phyloP scores from a whole-genome alignment of 2,113 vertebrate genomes.

The Condylura cristata region DNA sequence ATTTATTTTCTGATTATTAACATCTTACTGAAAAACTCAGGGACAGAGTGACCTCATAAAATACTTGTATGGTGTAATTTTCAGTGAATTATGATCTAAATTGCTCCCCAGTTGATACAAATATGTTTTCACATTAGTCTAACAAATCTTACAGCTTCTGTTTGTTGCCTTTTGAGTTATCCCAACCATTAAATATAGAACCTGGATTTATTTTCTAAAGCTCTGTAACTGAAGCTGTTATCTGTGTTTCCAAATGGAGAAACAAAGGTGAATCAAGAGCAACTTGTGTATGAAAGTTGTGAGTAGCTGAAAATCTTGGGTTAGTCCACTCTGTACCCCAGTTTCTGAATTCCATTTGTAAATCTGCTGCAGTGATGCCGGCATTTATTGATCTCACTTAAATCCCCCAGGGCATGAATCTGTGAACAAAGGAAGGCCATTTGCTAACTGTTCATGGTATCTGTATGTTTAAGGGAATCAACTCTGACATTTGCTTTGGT shows the following conservation, averaged over 20 bases:
- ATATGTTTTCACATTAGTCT: conserved; percentile 21
- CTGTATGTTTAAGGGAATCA: neutral
- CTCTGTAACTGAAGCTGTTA: neutral
- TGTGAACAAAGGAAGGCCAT: neutral
- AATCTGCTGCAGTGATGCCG: neutral
- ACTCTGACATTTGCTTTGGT: neutral
- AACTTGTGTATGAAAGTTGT: neutral
- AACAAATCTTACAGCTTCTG: neutral
- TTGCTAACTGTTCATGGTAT: neutral
- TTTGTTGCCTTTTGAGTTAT: conserved; percentile 31
- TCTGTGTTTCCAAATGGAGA: neutral
- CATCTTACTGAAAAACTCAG: conserved; percentile 38
- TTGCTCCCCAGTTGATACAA: neutral
- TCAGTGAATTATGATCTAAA: conserved; percentile 13
- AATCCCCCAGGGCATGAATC: neutral
- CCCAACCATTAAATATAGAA: neutral
- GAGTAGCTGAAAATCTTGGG: neutral
- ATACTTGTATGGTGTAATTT: conserved; percentile 27
- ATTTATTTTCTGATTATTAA: conserved; percentile 49
- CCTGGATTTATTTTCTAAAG: neutral
- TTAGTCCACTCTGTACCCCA: neutral
- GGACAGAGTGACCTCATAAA: conserved; percentile 37
- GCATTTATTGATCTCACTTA: conserved; percentile 19
- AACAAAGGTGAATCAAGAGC: neutral
- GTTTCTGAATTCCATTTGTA: neutral